Evolutionary conservation across 2,888 invertebrate genomes (phyloP), one percentile per base, ranked within the genome.

Genomic region (Lottia scabra): DNA sequence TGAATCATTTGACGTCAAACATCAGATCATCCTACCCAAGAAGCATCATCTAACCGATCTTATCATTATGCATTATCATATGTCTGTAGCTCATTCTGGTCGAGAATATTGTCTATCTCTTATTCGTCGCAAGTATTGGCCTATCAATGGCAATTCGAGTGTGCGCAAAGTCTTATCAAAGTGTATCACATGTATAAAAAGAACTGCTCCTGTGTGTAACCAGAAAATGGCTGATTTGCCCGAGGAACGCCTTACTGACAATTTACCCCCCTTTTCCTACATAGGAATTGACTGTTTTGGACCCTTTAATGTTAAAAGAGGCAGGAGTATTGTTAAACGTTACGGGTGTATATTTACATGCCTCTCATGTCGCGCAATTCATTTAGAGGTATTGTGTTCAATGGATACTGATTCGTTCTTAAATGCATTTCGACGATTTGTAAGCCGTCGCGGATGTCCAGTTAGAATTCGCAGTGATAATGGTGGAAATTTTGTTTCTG

Each of bases 401-500:
- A 48, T 48, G 48, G 48, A 48, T 16, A 48, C 48, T n/a, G 48
- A 48, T 48, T 67, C 72, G 5, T 74, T 74, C 23, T 64, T 74
- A 13, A 65, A 72, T 68, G 64, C 56, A n/a, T 56, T 74, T 19
- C 27, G 64, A 13, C 12, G 72, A 16, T 71, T 74, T 23, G 45
- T 65, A 27, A 19, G 26, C 56, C 10, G 70, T 10, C 27, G 74
- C 72, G 74, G 74, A 48, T 16, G 26, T 3, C 70, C 67, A 23
- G n/a, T 26, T 15, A 38, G 44, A 30, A 74, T 75, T 10, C 44
- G 69, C 8, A 65, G 67, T 38, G 72, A 75, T 48, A 72, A 74
- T 45, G 75, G 75, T 16, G 69, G 69, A 30, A 75, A 75, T 67
- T 69, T 75, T 66, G 68, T 69, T 4, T 73, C 69, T 19, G 73